Evolutionary conservation across 92 coral and sea anemone species (phyloP).

Genomic region (Heteractis magnifica): DNA sequence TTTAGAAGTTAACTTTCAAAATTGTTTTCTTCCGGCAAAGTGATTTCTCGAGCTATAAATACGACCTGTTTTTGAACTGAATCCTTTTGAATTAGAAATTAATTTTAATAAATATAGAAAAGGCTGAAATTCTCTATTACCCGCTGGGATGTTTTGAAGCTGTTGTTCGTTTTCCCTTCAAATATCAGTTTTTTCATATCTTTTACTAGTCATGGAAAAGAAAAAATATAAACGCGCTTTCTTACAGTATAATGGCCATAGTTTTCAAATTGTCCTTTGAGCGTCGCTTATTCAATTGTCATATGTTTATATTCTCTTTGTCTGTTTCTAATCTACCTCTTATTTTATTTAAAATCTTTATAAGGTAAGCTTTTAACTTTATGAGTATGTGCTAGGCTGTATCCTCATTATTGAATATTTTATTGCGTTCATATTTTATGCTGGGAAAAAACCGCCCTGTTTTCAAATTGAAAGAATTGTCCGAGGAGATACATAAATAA

Average conservation of each 20-base stretch:
- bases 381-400: neutral
- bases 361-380: neutral
- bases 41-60: too few relatives aligned
- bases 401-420: constrained; percentile 4
- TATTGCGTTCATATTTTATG: constrained; percentile 23
- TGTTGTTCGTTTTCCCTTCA: neutral
- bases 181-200: neutral
- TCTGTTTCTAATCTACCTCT: neutral
- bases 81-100: neutral
- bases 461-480: neutral
- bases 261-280: neutral
- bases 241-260: neutral
- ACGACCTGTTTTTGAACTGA: neutral
- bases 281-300: neutral
- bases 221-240: neutral
- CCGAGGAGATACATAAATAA: neutral
- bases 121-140: neutral
- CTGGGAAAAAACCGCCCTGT: constrained; percentile 5
- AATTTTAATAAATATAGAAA: neutral
- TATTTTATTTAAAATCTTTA: neutral
- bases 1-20: too few relatives aligned
- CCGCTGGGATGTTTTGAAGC: neutral
- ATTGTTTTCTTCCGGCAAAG: too few relatives aligned
- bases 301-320: neutral
- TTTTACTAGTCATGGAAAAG: too few relatives aligned